Conservation (phyloP, 2,113 vertebrate genomes). For the Pteronura brasiliensis region DNA sequence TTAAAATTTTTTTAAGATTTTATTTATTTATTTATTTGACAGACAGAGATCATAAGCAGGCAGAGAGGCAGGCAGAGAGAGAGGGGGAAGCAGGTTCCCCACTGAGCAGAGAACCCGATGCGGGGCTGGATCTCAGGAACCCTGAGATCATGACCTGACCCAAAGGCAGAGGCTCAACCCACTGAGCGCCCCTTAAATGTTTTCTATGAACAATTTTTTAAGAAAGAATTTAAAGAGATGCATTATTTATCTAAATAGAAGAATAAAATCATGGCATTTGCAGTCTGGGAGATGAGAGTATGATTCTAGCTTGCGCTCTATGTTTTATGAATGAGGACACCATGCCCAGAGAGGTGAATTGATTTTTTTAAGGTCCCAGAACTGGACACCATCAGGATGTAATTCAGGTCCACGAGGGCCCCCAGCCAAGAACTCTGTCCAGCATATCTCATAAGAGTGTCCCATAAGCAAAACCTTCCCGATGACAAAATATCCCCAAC, state of each 20-base stretch:
- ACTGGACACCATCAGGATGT: background rate
- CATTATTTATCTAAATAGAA: background rate
- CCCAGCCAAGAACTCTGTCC: background rate
- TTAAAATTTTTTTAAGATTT: background rate
- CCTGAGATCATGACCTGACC: no score
- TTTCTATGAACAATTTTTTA: background rate
- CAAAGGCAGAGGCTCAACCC: no score
- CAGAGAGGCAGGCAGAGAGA: no score
- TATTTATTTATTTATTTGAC: no score
- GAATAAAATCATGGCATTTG: background rate
- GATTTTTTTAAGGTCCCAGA: constrained; percentile 1
- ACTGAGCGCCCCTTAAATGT: background rate
- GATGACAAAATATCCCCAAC: background rate
- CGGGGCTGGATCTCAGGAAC: no score
- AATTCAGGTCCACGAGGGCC: background rate
- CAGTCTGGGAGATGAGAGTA: background rate
- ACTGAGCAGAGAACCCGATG: no score
- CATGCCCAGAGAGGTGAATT: background rate
- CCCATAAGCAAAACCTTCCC: background rate
- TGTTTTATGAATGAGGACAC: constrained; percentile 30
- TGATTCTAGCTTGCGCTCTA: background rate
- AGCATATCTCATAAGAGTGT: background rate
- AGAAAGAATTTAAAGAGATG: background rate
- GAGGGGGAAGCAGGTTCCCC: no score
- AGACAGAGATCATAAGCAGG: no score